Percentiles rank a stretch among this genome's conserved stretches.
Evolutionary conservation across 2,888 invertebrate genomes (phyloP).

Genomic region (Artemia sinica): DNA sequence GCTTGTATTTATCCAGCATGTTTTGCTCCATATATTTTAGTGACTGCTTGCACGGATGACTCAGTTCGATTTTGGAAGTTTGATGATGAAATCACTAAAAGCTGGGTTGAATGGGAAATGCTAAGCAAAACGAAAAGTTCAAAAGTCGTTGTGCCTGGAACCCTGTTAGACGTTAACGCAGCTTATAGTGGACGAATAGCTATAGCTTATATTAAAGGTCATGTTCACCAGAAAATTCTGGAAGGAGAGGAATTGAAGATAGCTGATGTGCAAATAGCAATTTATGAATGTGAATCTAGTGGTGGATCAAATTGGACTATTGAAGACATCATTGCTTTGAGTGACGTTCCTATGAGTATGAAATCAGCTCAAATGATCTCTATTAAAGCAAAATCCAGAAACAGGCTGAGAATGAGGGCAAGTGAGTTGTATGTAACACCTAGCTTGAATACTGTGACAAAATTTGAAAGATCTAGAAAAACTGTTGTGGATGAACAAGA

Average conservation of each 20-base stretch:
- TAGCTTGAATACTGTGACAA: not conserved
- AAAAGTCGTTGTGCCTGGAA: constrained; percentile 55
- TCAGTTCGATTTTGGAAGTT: constrained; percentile 75
- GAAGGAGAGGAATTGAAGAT: constrained; percentile 46
- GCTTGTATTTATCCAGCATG: constrained; percentile 98
- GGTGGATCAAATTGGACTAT: constrained; percentile 68
- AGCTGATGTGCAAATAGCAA: constrained; percentile 79
- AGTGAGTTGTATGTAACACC: not conserved
- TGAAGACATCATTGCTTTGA: constrained; percentile 84
- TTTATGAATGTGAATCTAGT: constrained; percentile 97
- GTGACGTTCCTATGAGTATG: constrained; percentile 56
- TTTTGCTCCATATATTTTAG: constrained; percentile 85
- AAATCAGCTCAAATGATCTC: not conserved
- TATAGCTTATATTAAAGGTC: constrained; percentile 82
- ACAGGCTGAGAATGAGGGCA: not conserved
- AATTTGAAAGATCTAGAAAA: not conserved
- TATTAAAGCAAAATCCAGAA: not conserved
- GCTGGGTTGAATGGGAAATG: constrained; percentile 79
- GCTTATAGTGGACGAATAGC: constrained; percentile 95
- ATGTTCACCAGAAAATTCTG: constrained; percentile 18
- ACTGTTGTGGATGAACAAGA: not conserved
- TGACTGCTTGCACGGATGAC: constrained; percentile 88
- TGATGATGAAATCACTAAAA: constrained; percentile 40
- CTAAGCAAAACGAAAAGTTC: constrained; percentile 48
- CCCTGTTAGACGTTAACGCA: constrained; percentile 49